phyloP scores from a whole-genome alignment of 2,888 invertebrate species.

The Caenorhabditis japonica region DNA sequence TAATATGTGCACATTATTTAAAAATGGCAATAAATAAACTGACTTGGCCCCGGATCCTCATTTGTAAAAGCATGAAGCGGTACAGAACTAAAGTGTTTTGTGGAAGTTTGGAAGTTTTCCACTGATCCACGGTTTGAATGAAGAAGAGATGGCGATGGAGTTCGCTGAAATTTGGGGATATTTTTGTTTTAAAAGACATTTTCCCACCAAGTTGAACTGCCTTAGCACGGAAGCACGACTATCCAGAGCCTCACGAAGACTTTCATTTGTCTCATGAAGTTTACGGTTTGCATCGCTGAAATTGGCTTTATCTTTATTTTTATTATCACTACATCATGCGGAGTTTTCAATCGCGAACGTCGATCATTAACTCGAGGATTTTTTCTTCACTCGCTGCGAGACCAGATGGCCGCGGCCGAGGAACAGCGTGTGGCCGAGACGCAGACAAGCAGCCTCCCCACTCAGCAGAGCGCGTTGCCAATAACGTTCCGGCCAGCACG shows the following conservation, averaged over 20 bases:
- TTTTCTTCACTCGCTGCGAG: no score
- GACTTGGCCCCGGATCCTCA: constrained; percentile 7
- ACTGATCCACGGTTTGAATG: constrained; percentile 31
- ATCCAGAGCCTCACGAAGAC: constrained; percentile 80
- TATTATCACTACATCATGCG: neutral
- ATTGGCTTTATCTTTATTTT: neutral
- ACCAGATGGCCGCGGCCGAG: no score
- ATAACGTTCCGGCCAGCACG: no score
- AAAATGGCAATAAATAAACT: no score
- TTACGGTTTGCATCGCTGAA: constrained; percentile 81
- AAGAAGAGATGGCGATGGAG: constrained; percentile 53
- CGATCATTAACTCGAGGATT: no score
- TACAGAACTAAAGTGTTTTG: constrained; percentile 19
- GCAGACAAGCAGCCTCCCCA: no score
- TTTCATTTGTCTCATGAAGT: constrained; percentile 82
- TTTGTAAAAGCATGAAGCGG: constrained; percentile 37
- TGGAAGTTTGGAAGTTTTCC: constrained; percentile 39
- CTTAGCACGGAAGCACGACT: constrained; percentile 62
- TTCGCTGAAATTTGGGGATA: constrained; percentile 41
- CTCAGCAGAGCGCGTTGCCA: no score
- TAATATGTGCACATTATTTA: no score
- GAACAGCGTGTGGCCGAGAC: no score
- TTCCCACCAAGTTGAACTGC: constrained; percentile 68
- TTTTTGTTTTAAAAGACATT: neutral
- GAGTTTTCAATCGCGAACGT: no score